These are phyloP conservation scores for Macrocentrus cingulum DNA, from an alignment of 1,140 invertebrate genomes.

Conservation along the genomic window DNA sequence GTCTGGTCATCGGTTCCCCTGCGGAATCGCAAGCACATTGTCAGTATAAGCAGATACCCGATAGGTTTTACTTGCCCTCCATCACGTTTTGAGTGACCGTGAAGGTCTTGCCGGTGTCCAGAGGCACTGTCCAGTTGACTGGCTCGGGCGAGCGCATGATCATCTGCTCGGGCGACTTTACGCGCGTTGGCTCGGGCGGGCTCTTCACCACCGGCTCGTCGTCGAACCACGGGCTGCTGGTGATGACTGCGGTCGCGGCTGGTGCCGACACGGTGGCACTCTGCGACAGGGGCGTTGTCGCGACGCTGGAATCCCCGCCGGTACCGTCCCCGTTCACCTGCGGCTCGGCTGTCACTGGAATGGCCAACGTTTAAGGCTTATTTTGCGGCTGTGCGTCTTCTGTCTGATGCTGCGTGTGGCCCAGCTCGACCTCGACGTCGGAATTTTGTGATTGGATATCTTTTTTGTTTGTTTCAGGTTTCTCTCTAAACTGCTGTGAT, in stretches of 20 bases:
- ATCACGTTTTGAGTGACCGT: slow-evolving; percentile 88
- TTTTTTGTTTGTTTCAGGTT: slow-evolving; percentile 9
- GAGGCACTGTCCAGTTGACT: slow-evolving; percentile 91
- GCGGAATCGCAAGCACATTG: background rate
- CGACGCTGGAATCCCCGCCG: slow-evolving; percentile 53
- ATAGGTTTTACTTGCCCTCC: slow-evolving; percentile 67
- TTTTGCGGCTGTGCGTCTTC: slow-evolving; percentile 33
- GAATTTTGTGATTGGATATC: background rate
- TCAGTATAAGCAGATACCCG: too few relatives aligned
- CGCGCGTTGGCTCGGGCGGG: slow-evolving; percentile 85
- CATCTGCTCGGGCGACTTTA: slow-evolving; percentile 90
- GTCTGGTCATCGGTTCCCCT: slow-evolving; percentile 60
- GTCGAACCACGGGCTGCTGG: slow-evolving; percentile 59
- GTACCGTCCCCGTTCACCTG: slow-evolving; percentile 50
- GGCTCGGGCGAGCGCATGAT: slow-evolving; percentile 87
- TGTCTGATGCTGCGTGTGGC: slow-evolving; percentile 1
- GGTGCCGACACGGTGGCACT: slow-evolving; percentile 33
- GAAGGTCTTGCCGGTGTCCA: slow-evolving; percentile 90
- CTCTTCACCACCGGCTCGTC: slow-evolving; percentile 80
- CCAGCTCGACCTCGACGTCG: slow-evolving; percentile 32
- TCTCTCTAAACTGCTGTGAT: slow-evolving; percentile 4
- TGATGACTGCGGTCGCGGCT: slow-evolving; percentile 44
- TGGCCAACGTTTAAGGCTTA: slow-evolving; percentile 33
- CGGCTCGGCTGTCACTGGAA: slow-evolving; percentile 56
- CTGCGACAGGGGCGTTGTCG: slow-evolving; percentile 49